Evolutionary conservation across 2,888 invertebrate species (phyloP), one percentile per base, ranked within the genome.

Genomic region (Malthinus seriepunctatus): DNA sequence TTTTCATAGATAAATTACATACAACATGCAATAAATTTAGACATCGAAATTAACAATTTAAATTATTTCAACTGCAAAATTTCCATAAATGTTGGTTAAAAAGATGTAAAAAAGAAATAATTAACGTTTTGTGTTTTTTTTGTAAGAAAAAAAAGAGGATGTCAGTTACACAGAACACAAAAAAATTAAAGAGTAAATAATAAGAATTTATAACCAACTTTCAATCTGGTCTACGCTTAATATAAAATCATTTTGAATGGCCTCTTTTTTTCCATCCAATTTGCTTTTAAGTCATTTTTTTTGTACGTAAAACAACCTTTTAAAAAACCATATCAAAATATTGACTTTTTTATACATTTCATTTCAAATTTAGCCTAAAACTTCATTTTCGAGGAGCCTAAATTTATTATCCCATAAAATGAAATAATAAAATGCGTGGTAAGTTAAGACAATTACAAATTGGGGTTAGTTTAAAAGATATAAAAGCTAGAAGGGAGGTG

Each of bases 401-500:
- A 23, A 23, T 23, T 23, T 23, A 23, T 23, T 23, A 23, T 23
- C 2, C 3, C 23, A 23, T 23, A 23, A 23, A 23, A 23, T 23
- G 23, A 23, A 23, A 23, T 23, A 23, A 23, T 23, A 23, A 23
- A 23, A 23, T 23, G 23, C 23, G 23, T 23, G 23, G 12, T 42
- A 49, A 49, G 35, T 49, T 37, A 8, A 49, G 37, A 54, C 33
- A 48, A 54, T 46, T 54, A 46, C 39, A 54, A 48, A 54, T 46
- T 31, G 37, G 39, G 48, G 39, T 32, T 48, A 47, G 47, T 54
- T 54, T 38, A 54, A 54, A 38, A 54, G 12, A 34, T 42, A 54
- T 54, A 54, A 54, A 54, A 46, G 32, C 39, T 15, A 15, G 32
- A 34, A 37, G 54, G 47, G 56, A 57, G 57, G 51, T 57, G 57